Evolutionary conservation across 2,888 invertebrate genomes (phyloP), one percentile per base, ranked within the genome.

Genomic region (Pardosa pseudoannulata): DNA sequence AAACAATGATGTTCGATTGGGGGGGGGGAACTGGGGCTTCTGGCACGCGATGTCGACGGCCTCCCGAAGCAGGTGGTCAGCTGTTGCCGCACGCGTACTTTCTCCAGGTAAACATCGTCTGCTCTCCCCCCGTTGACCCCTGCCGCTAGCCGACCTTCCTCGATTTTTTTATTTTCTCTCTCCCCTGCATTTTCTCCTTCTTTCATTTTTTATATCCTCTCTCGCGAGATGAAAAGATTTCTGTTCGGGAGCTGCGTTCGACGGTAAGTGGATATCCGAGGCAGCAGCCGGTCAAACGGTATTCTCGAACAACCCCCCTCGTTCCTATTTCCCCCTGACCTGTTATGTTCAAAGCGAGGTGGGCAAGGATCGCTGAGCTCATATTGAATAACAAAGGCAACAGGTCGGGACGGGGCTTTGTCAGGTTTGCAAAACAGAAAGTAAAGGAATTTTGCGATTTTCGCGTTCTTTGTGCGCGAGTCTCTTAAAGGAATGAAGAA

Each of bases 141-240:
- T 85, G 79, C 85, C 83, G 83, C 83, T 83, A 85, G 7, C 19
- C 79, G 85, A 79, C 85, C 78, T 85, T 68, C 32, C 82, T 71
- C 23, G 39, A 29, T 46, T 72, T 74, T 31, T 19, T 27, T 65
- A 16, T 2, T n/a, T n/a, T n/a, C n/a, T n/a, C n/a, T n/a, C n/a
- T n/a, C n/a, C n/a, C n/a, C n/a, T 72, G 67, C 73, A 76, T 64
- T 76, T 70, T 82, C 72, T 83, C 72, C 78, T 83, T 70, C 39
- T 64, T 75, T 75, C 64, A 50, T 82, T 70, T 70, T 70, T 70
- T 70, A 70, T 70, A 16, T 11, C 39, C 70, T 13, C 68, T 23
- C 32, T 72, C 71, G 23, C 46, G 71, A 67, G 65, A 83, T 83
- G 76, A 83, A 78, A 72, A 67, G 85, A 73, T 85, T 73, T 74